Evolutionary conservation across 2,113 vertebrate genomes (phyloP), one percentile per base, ranked within the genome.

Genomic region (Sylvietta virens): DNA sequence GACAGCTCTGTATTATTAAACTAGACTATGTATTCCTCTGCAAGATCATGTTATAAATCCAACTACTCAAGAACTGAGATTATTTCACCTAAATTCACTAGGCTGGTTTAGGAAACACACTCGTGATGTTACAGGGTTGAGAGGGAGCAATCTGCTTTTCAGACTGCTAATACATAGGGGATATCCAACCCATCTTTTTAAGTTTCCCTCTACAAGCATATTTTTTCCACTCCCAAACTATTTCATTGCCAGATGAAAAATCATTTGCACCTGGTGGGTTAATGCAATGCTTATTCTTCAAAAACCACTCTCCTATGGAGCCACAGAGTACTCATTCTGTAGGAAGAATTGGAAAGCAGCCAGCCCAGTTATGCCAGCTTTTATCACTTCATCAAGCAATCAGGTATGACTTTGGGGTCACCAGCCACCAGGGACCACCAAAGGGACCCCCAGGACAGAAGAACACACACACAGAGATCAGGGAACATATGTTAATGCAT

Each of bases 401-500:
- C 62, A 37, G 18, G 7, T 27, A 10, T 13, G 53, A 58, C 9
- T 51, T 33, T 37, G 62, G 27, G 17, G 27, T 86, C 21, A 50
- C 17, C 44, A 58, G 1, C 27, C 9, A 77, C 7, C 6, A 37
- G 11, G 9, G 37, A 44, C 26, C 10, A 58, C 51, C 44, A 67
- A 51, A 60, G 62, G 67, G 9, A 60, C 3, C 1, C 14, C 44
- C 37, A 77, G 31, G 14, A 50, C 26, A 58, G 53, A 37, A 26
- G 21, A 31, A 57, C 10, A 31, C 61, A 8, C 12, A 21, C 17
- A 67, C 9, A 76, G 17, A 76, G 21, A 11, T 21, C 9, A 50
- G 21, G 26, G 21, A 67, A 26, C 6, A 18, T 9, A 26, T 14
- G 7, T 21, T 42, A 67, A 31, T 27, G 5, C 0, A 0, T 58